Conservation (phyloP, 2,113 vertebrate genomes). For the Rissa tridactyla region DNA sequence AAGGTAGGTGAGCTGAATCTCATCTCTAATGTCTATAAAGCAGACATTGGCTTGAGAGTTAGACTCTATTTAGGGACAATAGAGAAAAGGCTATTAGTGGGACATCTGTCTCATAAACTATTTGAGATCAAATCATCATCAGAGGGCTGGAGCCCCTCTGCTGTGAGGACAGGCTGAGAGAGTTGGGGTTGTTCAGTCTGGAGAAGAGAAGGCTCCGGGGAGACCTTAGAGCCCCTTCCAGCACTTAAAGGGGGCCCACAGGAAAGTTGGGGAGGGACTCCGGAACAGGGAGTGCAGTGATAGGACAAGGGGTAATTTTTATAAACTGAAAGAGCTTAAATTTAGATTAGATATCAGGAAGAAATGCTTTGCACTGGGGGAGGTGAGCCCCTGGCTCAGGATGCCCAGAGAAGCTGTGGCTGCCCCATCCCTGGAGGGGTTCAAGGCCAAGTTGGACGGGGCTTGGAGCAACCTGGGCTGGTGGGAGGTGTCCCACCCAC, state of each 20-base stretch:
- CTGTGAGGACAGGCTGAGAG: not conserved
- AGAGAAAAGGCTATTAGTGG: not conserved
- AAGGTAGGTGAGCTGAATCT: not conserved
- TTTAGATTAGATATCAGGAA: not conserved
- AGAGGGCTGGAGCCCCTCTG: not conserved
- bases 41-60: not conserved
- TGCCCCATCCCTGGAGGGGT: not conserved
- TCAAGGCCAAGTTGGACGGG: accelerated
- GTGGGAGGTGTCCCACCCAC: accelerated
- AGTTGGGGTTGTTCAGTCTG: not conserved
- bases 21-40: not conserved
- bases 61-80: no score
- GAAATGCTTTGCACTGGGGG: not conserved
- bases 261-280: not conserved
- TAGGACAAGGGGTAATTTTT: not conserved
- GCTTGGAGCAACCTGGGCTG: not conserved
- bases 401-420: not conserved
- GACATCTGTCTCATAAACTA: not conserved
- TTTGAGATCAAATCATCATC: not conserved
- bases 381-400: not conserved
- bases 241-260: no score
- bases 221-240: not conserved
- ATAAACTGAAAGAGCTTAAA: not conserved
- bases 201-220: not conserved
- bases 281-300: not conserved